Percentiles rank a stretch among this genome's conserved stretches.
Evolutionary conservation across 2,797 vertebrate genomes (phyloP).

Genomic region (Rhincodon typus): DNA sequence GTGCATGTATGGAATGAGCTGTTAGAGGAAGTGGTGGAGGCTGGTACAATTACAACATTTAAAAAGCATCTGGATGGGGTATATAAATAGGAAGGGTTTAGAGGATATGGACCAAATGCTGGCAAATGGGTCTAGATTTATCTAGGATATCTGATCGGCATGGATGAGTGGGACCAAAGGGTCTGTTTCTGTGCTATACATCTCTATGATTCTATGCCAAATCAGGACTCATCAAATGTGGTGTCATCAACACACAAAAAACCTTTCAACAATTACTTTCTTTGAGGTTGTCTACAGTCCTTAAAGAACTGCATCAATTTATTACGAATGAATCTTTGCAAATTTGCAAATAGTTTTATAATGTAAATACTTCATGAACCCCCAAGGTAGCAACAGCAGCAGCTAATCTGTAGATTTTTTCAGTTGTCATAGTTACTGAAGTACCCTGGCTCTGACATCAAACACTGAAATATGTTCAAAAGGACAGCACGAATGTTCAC

Average conservation of each 20-base stretch:
- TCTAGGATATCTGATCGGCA: too few species aligned
- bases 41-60: too few species aligned
- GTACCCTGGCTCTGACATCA: slow-evolving; percentile 11
- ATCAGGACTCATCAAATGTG: neutral
- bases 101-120: too few species aligned
- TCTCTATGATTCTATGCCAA: neutral
- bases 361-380: neutral
- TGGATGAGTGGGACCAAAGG: too few species aligned
- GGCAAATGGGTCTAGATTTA: too few species aligned
- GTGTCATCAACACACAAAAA: neutral
- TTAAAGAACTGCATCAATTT: neutral
- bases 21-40: too few species aligned
- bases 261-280: neutral
- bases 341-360: neutral
- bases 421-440: slow-evolving; percentile 32
- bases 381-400: neutral
- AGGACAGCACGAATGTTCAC: neutral
- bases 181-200: too few species aligned
- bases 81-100: too few species aligned
- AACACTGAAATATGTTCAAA: slow-evolving; percentile 13
- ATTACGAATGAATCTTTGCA: neutral
- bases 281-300: neutral
- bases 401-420: neutral
- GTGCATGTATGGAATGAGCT: too few species aligned
- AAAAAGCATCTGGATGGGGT: too few species aligned